phyloP scores from a whole-genome alignment of 2,113 vertebrate species.

The Hyla sarda region DNA sequence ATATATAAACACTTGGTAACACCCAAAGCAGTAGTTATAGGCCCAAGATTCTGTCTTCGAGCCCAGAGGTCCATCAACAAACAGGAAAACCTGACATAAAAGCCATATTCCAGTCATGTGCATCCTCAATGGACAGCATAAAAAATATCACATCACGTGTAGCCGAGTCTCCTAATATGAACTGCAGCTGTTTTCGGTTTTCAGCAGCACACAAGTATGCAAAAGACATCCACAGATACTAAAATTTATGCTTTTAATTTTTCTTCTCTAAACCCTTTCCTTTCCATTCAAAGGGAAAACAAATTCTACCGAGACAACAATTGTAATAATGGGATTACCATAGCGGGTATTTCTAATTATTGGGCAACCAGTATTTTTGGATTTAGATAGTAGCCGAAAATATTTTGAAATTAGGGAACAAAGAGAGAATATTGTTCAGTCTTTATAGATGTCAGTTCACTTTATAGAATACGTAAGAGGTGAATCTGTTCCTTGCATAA shows the following conservation, averaged over 20 bases:
- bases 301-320: background rate
- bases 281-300: background rate
- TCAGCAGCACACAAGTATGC: background rate
- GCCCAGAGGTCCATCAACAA: background rate
- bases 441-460: too few species aligned
- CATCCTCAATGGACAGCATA: background rate
- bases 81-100: background rate
- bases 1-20: background rate
- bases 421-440: background rate
- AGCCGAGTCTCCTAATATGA: background rate
- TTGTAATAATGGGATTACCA: slow-evolving; percentile 2
- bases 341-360: background rate
- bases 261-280: background rate
- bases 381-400: background rate
- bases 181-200: background rate
- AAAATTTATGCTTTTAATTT: background rate
- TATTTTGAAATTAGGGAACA: background rate
- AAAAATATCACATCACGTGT: background rate
- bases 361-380: background rate
- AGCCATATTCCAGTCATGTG: background rate
- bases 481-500: too few species aligned
- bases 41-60: background rate
- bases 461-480: too few species aligned
- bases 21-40: background rate
- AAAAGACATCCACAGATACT: background rate